Base-by-base conservation (phyloP, 2,797 vertebrate genomes). In the Scarus forsteni region DNA sequence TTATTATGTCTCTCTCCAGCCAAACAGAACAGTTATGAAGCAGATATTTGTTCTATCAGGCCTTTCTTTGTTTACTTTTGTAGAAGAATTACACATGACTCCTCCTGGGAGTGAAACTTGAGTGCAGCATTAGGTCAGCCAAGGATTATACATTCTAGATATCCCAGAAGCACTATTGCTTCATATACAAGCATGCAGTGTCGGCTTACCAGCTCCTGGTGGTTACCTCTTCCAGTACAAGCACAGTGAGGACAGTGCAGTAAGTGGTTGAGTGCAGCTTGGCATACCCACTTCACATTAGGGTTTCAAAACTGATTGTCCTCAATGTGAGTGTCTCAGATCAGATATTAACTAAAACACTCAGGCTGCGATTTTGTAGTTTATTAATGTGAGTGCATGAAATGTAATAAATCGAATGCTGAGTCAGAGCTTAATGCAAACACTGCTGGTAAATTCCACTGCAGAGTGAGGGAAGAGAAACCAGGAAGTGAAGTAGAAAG, bases 361-460 rank as follows among this genome's bases (percentile, higher is more conserved):
- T 57, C 56, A 5, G 72, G 44, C 64, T 68, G 8, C 36, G 18
- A 66, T n/a, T 63, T 45, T 56, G 43, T 8, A 19, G 40, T 72
- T 75, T 54, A 73, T n/a, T 49, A 66, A 66, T 55, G 43, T 72
- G 15, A 58, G 3, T 62, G 50, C 34, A 64, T 77, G 34, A 60
- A 48, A 55, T 13, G 11, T 51, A 52, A 54, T 8, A 70, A 76
- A 59, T 58, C 50, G 10, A 6, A 5, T 8, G 7, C 65, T 75
- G 84, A 79, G 62, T 75, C 58, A 58, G 34, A 52, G 79, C 65
- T 79, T 80, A 72, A 75, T 57, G 67, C 74, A 82, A 80, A 83
- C 73, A 77, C 54, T 75, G 83, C 55, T 71, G 71, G 76, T 86
- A 82, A 81, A 90, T 90, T 87, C 86, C 87, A 57, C 51, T 63